Base-by-base conservation (phyloP, 2,113 vertebrate species). In the Perca fluviatilis region DNA sequence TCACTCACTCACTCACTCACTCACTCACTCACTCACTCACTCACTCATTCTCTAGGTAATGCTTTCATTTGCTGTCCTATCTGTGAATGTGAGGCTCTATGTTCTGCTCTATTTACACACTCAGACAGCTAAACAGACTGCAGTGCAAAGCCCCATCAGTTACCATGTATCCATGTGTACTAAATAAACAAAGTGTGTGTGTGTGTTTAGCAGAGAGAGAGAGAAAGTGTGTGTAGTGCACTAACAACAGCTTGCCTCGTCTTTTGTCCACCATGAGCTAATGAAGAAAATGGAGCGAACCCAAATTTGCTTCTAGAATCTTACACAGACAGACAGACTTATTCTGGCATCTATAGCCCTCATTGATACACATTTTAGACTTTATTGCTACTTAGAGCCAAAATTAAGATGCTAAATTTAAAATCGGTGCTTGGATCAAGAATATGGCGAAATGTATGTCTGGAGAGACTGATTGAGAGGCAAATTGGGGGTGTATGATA, bases 241-340 rank as follows among this genome's bases (percentile, higher is more conserved):
- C 30, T 47, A 53, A 77, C 81, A 86, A 76, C 84, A 86, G 87
- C 81, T 82, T 75, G 84, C 30, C 19, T 72, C 19, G 33, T 82
- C 80, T 74, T 47, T 56, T 8, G 49, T 62, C 74, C 64, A 19
- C 13, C 51, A 49, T 66, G 64, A 67, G 36, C 70, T 73, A 68
- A 84, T 79, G 74, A 63, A 50, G 78, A 84, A 82, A 82, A 80
- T 57, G 72, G 75, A 82, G 61, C 54, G 25, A 49, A 86, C 47
- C 5, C 3, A 62, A 21, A 47, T 61, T 60, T 6, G 3, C 51
- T 70, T 64, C 77, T 77, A 77, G 65, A 73, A 46, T 73, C 79
- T 58, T 53, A 36, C 58, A 40, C 69, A 73, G 68, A 62, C 40
- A 23, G 53, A 40, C 54, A 21, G 61, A 57, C 50, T 72, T 19